Base-by-base conservation (phyloP, 2,113 vertebrate genomes). In the Limnothrissa miodon region DNA sequence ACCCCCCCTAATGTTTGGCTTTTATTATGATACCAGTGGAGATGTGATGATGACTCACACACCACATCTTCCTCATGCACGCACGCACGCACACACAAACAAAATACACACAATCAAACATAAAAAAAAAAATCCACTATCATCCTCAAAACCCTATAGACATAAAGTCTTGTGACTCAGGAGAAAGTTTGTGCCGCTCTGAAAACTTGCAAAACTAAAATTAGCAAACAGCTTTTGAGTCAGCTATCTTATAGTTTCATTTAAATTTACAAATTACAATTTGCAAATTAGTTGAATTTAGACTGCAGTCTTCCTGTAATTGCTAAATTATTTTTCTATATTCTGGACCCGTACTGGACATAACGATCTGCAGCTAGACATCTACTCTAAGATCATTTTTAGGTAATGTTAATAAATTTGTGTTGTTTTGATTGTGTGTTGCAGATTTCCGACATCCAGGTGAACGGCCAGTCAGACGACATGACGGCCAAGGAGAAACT, bases 401-500 rank as follows among this genome's bases (percentile, higher is more conserved):
- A n/a, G n/a, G n/a, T n/a, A n/a, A 4, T 21, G 51, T 56, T 56
- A 21, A 56, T 56, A 4, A 56, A 6, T 0, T 19, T 46, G 29
- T 39, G 5, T 42, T 6, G 79, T 21, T 82, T 9, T 9, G 21
- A 46, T 51, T 74, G 66, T 36, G 33, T 36, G 29, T 36, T 0
- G 25, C 94, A 99, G 98, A 99, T 99, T 93, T 99, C 98, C 0
- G 98, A 99, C 92, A 99, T 99, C 88, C 98, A 99, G 95, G 98
- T 99, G 88, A 96, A 94, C 0, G 98, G 98, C 56, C 97, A 99
- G 94, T 99, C 98, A 0, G 98, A 98, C 85, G 96, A 99, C 93
- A 99, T 99, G 98, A 98, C 97, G 0, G 98, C 98, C 88, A 99
- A 99, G 84, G 98, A 99, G 95, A 98, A 97, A 93, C 95, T 99